Percentiles rank a stretch among this genome's conserved stretches.
Conservation (phyloP, 2,888 invertebrate genomes). For the Pachydiplax longipennis region DNA sequence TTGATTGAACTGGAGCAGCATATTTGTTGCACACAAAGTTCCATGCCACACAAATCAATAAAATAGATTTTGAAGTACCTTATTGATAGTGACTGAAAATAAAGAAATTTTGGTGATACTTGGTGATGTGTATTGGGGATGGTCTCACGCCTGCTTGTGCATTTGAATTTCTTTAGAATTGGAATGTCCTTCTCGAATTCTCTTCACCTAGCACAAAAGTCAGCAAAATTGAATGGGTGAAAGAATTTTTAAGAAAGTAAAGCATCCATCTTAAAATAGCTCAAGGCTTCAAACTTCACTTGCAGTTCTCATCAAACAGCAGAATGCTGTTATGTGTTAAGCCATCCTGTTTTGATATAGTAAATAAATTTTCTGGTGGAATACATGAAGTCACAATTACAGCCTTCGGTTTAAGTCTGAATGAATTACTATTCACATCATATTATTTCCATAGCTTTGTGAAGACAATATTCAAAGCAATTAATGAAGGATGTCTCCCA, state of each 20-base stretch:
- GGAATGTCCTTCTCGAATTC: conserved; percentile 26
- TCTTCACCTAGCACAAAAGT: conserved; percentile 44
- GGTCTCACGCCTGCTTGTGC: conserved; percentile 27
- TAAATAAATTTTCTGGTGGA: conserved; percentile 4
- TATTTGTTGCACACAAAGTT: background rate
- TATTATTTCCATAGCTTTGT: conserved; percentile 36
- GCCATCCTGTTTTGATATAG: background rate
- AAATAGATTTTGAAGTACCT: conserved; percentile 5
- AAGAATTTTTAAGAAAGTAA: conserved; percentile 24
- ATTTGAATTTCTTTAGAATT: conserved; percentile 36
- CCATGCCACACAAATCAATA: conserved; percentile 6
- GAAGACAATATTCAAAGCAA: conserved; percentile 43
- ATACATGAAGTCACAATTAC: conserved; percentile 22
- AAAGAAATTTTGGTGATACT: conserved; percentile 26
- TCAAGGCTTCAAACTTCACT: conserved; percentile 34
- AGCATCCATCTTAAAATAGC: conserved; percentile 25
- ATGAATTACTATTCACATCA: conserved; percentile 26
- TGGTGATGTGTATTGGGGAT: conserved; percentile 10
- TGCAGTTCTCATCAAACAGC: conserved; percentile 29
- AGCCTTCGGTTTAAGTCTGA: conserved; percentile 43
- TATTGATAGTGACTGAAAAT: conserved; percentile 4
- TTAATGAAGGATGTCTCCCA: conserved; percentile 35
- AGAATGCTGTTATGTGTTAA: conserved; percentile 9
- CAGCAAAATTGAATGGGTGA: conserved; percentile 29
- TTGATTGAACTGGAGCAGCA: conserved; percentile 23